phyloP scores from a whole-genome alignment of 2,113 vertebrate genomes.

The Dicerorhinus sumatrensis region DNA sequence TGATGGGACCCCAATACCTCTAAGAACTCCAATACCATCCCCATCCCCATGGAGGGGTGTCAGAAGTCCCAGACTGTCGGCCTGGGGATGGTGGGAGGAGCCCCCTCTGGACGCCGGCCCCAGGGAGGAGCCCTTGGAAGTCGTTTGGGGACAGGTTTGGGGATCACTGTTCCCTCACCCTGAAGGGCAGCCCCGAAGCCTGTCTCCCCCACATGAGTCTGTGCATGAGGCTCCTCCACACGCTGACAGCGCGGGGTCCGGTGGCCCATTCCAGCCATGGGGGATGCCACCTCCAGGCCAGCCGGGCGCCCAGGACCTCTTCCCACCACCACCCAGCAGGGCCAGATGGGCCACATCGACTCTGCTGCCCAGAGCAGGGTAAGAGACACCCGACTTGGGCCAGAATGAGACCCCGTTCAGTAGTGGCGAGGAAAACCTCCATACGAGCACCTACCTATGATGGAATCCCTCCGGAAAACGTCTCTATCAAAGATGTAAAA shows the following conservation, averaged over 20 bases:
- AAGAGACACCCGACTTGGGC: rapidly evolving
- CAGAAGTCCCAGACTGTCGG: not conserved
- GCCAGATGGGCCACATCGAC: not conserved
- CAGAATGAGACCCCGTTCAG: not conserved
- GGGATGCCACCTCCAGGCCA: not conserved
- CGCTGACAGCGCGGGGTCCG: rapidly evolving
- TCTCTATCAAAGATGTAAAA: constrained; percentile 99
- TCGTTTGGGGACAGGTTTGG: not conserved
- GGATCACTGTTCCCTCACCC: rapidly evolving
- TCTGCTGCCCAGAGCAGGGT: not conserved
- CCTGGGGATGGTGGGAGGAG: not conserved
- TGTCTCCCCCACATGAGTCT: not conserved
- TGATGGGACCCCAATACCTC: not conserved
- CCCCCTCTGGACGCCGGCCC: not conserved
- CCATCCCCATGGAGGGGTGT: not conserved
- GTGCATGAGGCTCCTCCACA: not conserved
- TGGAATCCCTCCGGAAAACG: constrained; percentile 99
- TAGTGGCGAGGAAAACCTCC: not conserved
- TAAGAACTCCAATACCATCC: not conserved
- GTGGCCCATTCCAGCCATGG: not conserved
- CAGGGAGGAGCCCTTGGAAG: not conserved
- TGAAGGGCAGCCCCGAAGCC: not conserved
- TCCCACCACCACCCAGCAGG: not conserved
- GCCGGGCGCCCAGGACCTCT: rapidly evolving
- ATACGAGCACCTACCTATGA: constrained; percentile 93